A percentile compares a stretch with the other conserved stretches of the same genome.
These are phyloP conservation scores for Metacarcinus magister DNA, from an alignment of 2,888 invertebrate species.

Conservation along the genomic window DNA sequence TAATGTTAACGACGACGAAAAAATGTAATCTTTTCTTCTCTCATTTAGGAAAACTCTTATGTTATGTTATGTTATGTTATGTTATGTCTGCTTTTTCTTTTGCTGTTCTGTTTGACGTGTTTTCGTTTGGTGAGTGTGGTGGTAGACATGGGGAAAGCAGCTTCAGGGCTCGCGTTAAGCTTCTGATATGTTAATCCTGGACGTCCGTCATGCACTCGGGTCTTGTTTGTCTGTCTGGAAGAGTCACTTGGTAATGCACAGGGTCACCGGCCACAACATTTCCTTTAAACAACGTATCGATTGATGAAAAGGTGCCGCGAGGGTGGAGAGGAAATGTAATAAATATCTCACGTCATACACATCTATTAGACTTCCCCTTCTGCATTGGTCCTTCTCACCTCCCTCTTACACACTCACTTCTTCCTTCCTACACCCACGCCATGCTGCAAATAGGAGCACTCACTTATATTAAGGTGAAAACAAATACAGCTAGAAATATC, in stretches of 20 bases:
- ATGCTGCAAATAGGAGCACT: too few species aligned
- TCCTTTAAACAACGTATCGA: constrained; percentile 30
- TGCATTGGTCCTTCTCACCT: not conserved
- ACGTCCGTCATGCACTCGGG: not conserved
- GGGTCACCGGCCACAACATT: not conserved
- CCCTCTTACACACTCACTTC: not conserved
- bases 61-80: not conserved
- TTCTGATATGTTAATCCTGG: not conserved
- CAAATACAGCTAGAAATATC: too few species aligned
- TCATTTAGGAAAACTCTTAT: too few species aligned
- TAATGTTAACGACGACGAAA: too few species aligned
- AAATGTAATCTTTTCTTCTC: too few species aligned
- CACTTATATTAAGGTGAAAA: too few species aligned
- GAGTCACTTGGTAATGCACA: not conserved
- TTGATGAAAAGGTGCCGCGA: not conserved
- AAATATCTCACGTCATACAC: not conserved
- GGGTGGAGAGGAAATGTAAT: not conserved
- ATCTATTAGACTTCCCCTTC: not conserved
- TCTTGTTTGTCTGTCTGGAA: not conserved
- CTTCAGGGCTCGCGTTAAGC: not conserved
- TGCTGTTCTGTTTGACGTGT: not conserved
- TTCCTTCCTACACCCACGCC: too few species aligned
- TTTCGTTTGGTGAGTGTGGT: not conserved
- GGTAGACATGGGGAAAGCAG: constrained; percentile 3
- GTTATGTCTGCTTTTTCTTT: not conserved